Evolutionary conservation across 2,888 invertebrate genomes (phyloP).

Genomic region (Andricus curvator): DNA sequence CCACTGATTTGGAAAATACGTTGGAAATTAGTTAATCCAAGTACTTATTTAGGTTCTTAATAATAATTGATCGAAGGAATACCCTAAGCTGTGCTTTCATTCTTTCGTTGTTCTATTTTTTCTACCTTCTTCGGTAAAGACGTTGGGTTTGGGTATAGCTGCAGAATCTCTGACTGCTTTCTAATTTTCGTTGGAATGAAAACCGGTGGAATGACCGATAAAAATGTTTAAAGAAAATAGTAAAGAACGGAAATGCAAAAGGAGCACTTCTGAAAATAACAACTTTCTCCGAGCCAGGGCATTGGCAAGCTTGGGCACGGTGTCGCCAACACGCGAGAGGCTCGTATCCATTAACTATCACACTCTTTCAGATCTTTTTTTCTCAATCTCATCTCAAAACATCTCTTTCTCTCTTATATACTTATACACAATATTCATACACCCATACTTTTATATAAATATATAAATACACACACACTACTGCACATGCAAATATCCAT

Average conservation of each 20-base stretch:
- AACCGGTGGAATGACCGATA: conserved; percentile 47
- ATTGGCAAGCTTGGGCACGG: conserved; percentile 86
- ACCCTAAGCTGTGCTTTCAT: conserved; percentile 8
- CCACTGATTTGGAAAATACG: neutral
- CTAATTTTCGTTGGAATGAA: conserved; percentile 65
- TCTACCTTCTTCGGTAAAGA: conserved; percentile 13
- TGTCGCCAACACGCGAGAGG: conserved; percentile 76
- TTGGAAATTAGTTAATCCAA: neutral
- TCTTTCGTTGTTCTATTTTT: neutral
- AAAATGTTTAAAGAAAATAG: conserved; percentile 57
- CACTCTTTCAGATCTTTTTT: conserved; percentile 53
- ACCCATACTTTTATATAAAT: neutral
- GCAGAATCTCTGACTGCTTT: conserved; percentile 70
- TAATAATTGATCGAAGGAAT: conserved; percentile 15
- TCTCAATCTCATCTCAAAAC: conserved; percentile 47
- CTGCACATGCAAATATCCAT: conserved; percentile 31
- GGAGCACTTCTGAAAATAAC: conserved; percentile 70
- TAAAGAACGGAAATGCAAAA: conserved; percentile 67
- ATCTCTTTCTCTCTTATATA: conserved; percentile 35
- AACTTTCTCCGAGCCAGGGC: conserved; percentile 87
- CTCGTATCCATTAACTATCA: conserved; percentile 60
- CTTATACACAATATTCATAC: neutral
- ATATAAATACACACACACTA: conserved; percentile 7
- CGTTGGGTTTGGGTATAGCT: conserved; percentile 75
- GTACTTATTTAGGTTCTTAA: neutral